Percentiles rank a stretch among this genome's conserved stretches.
Evolutionary conservation across 2,888 invertebrate species (phyloP).

Genomic region (Phyllotreta striolata): DNA sequence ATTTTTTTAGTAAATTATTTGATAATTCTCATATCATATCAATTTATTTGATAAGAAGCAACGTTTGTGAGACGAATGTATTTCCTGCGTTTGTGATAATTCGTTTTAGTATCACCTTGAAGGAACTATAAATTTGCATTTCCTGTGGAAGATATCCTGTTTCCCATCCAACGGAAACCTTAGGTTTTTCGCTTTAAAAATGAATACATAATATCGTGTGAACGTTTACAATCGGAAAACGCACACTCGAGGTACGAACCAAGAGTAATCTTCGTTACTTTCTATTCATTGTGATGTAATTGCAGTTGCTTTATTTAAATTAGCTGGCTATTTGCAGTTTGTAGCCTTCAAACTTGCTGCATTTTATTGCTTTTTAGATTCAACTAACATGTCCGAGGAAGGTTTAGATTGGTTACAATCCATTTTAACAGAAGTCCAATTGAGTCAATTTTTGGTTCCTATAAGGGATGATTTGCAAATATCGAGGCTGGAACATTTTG

Average conservation of each 20-base stretch:
- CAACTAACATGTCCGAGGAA: constrained; percentile 59
- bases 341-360: no score
- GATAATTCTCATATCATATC: no score
- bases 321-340: background rate
- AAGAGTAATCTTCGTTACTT: constrained; percentile 21
- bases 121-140: constrained; percentile 22
- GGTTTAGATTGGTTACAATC: constrained; percentile 85
- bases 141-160: constrained; percentile 31
- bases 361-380: constrained; percentile 1
- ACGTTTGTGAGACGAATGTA: no score
- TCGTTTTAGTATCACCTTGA: constrained; percentile 18
- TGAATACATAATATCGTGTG: constrained; percentile 16
- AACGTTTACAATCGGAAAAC: constrained; percentile 5
- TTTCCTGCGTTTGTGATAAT: no score
- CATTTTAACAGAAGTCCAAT: constrained; percentile 86
- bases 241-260: constrained; percentile 8
- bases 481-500: constrained; percentile 93
- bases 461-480: constrained; percentile 92
- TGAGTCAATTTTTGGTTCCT: constrained; percentile 88
- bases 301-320: constrained; percentile 9
- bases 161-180: constrained; percentile 18
- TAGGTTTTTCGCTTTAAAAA: constrained; percentile 10
- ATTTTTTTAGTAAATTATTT: no score
- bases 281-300: constrained; percentile 29
- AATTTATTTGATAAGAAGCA: no score